Conservation (phyloP, 2,797 vertebrate species). For the Astyanax mexicanus region DNA sequence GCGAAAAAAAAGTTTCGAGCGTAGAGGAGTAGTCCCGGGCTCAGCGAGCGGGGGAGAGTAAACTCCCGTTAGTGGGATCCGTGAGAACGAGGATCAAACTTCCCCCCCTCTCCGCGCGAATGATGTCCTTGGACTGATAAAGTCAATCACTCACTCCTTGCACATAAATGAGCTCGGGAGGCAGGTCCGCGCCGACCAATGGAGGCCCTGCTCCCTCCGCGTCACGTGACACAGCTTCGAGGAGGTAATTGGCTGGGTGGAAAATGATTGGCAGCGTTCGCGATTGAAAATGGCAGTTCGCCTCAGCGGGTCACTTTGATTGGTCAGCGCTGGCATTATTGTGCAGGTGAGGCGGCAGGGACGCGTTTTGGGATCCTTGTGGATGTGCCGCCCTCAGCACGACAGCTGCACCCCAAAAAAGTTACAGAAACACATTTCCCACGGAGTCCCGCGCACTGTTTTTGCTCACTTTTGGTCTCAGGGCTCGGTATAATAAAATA, state of each 20-base stretch:
- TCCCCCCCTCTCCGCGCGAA: slow-evolving; percentile 88
- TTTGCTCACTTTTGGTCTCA: background rate
- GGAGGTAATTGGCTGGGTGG: slow-evolving; percentile 83
- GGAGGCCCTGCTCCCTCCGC: slow-evolving; percentile 71
- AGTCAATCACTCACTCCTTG: slow-evolving; percentile 94
- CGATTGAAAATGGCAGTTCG: slow-evolving; percentile 88
- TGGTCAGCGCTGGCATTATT: slow-evolving; percentile 80
- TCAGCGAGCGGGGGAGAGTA: slow-evolving; percentile 74
- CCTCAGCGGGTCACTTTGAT: slow-evolving; percentile 82
- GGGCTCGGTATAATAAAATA: background rate
- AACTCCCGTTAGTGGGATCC: slow-evolving; percentile 83
- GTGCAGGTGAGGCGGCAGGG: slow-evolving; percentile 85
- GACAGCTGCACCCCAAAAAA: slow-evolving; percentile 44
- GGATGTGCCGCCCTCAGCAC: slow-evolving; percentile 56
- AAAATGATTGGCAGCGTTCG: slow-evolving; percentile 85
- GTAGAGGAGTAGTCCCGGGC: slow-evolving; percentile 69
- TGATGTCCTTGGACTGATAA: slow-evolving; percentile 98
- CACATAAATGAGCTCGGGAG: slow-evolving; percentile 95
- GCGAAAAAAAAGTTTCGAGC: slow-evolving; percentile 25
- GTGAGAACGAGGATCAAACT: slow-evolving; percentile 86
- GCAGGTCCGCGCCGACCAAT: slow-evolving; percentile 87
- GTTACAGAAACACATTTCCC: slow-evolving; percentile 41
- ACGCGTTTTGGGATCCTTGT: slow-evolving; percentile 63
- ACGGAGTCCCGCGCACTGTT: background rate
- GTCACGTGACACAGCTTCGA: slow-evolving; percentile 83